phyloP scores from a whole-genome alignment of 2,797 vertebrate genomes.

The Pogonophryne albipinna region DNA sequence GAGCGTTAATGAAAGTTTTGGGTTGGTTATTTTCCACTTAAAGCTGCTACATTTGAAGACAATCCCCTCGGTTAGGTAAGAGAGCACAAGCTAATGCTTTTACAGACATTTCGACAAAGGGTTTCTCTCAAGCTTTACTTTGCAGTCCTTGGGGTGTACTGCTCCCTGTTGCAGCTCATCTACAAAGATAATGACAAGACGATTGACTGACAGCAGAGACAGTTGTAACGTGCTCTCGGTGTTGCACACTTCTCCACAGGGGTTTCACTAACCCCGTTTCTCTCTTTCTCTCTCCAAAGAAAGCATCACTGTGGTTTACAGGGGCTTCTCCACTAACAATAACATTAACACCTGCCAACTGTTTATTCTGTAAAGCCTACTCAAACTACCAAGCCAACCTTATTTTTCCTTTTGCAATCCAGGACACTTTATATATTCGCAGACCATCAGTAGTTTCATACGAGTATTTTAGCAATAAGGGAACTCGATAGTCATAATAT shows the following conservation, averaged over 20 bases:
- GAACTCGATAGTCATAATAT: constrained; percentile 19
- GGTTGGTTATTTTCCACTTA: neutral
- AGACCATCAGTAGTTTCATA: constrained; percentile 27
- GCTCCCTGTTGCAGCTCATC: constrained; percentile 27
- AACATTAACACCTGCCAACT: constrained; percentile 78
- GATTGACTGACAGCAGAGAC: constrained; percentile 53
- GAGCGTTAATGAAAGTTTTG: neutral
- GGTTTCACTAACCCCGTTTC: constrained; percentile 62
- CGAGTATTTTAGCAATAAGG: constrained; percentile 26
- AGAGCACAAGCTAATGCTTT: neutral
- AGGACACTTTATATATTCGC: constrained; percentile 49
- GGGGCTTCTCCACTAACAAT: constrained; percentile 71
- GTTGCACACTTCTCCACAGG: constrained; percentile 48
- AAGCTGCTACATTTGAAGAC: neutral
- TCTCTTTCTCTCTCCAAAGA: constrained; percentile 62
- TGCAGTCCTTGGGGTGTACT: constrained; percentile 13
- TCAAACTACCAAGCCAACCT: constrained; percentile 18
- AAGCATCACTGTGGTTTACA: constrained; percentile 77
- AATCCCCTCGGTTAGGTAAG: neutral
- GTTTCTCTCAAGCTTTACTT: constrained; percentile 17
- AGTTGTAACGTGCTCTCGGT: constrained; percentile 31
- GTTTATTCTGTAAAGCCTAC: constrained; percentile 61
- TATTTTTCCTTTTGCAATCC: constrained; percentile 49
- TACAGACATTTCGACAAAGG: constrained; percentile 7
- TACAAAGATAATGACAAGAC: constrained; percentile 22